Evolutionary conservation across 2,113 vertebrate species (phyloP).

Genomic region (Corythoichthys intestinalis): DNA sequence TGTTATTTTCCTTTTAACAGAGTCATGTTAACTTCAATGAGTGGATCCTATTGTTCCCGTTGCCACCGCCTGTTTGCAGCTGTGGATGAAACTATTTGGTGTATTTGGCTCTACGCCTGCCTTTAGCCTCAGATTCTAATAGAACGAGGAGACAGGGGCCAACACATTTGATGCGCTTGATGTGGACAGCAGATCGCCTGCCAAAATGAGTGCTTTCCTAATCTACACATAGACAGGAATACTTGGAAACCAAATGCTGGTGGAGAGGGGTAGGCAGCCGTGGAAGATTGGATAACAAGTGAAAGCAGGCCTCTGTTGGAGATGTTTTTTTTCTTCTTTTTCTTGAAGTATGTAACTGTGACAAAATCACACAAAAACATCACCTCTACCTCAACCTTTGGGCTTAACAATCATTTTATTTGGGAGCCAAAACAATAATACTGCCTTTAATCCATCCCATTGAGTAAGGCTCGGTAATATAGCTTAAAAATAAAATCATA

Average conservation of each 20-base stretch:
- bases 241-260: conserved; percentile 39
- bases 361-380: conserved; percentile 33
- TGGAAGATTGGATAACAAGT: conserved; percentile 15
- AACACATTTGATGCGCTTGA: conserved; percentile 52
- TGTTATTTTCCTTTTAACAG: conserved; percentile 27
- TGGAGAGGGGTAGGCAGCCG: conserved; percentile 10
- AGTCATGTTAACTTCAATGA: conserved; percentile 59
- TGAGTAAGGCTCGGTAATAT: neutral
- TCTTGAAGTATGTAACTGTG: conserved; percentile 22
- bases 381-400: conserved; percentile 37
- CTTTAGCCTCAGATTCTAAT: conserved; percentile 47
- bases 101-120: conserved; percentile 58
- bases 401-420: conserved; percentile 18
- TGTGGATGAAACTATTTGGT: conserved; percentile 70
- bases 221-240: conserved; percentile 41
- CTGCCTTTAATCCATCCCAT: conserved; percentile 24
- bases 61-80: conserved; percentile 67
- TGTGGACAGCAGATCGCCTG: conserved; percentile 60
- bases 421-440: conserved; percentile 56
- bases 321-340: conserved; percentile 1
- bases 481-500: no score
- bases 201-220: conserved; percentile 36
- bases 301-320: conserved; percentile 25
- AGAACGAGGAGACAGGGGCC: conserved; percentile 26
- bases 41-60: conserved; percentile 67